Conservation (phyloP, 2,113 vertebrate species). For the Serinus canaria region DNA sequence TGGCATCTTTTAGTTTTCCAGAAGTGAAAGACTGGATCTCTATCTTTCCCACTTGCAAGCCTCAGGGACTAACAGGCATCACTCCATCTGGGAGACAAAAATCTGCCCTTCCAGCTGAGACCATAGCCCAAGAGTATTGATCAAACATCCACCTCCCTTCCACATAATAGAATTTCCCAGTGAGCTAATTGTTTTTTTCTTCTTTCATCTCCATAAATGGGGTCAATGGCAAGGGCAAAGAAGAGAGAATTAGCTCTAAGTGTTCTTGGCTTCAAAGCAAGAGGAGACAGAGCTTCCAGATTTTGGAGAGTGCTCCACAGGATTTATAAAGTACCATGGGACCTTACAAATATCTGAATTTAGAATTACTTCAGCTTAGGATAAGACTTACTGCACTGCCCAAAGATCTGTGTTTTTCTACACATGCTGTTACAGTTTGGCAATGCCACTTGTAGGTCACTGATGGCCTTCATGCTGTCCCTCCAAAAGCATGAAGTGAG, state of each 20-base stretch:
- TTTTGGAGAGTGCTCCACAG: background rate
- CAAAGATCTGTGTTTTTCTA: background rate
- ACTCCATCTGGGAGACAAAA: constrained; percentile 46
- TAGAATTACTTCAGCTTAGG: background rate
- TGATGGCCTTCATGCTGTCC: background rate
- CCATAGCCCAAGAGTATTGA: constrained; percentile 44
- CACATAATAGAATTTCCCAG: constrained; percentile 52
- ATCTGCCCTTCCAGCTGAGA: constrained; percentile 45
- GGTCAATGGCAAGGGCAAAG: constrained; percentile 59
- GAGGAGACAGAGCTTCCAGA: background rate
- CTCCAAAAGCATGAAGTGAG: background rate
- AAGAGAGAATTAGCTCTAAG: constrained; percentile 47
- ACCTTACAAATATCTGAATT: background rate
- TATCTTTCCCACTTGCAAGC: background rate
- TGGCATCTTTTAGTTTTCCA: background rate
- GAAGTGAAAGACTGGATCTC: background rate
- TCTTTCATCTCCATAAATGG: constrained; percentile 62
- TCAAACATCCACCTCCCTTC: constrained; percentile 41
- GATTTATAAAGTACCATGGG: background rate
- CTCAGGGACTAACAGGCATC: constrained; percentile 25
- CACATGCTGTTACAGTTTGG: background rate
- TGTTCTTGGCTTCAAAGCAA: constrained; percentile 57
- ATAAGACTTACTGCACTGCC: background rate
- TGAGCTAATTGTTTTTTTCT: constrained; percentile 66
- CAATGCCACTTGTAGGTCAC: background rate